Base-by-base conservation (phyloP, 2,888 invertebrate species). In the Macrostomum cliftonense region DNA sequence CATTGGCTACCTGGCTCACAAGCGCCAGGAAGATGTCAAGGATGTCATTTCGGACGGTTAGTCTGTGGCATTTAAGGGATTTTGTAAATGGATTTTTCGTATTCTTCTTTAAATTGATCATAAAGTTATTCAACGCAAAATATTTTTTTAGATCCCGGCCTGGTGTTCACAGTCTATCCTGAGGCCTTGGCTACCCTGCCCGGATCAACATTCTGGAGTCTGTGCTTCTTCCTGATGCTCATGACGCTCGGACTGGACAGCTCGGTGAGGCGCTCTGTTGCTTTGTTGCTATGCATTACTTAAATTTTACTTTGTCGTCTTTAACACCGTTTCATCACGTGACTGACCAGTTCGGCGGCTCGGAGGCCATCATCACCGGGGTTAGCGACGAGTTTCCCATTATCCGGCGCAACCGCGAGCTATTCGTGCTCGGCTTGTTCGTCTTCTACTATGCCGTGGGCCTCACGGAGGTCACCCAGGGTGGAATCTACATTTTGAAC, bases 171-270 rank as follows among this genome's bases (percentile, higher is more conserved):
- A 49, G 93, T 91, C 1, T 95, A 95, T 71, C 93, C 93, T 0
- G 91, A 91, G n/a, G 95, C 95, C 11, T 86, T 97, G 51, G 88
- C 93, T 1, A 91, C 91, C 1, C 88, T 97, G 84, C 93, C 93
- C 0, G 88, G 86, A 0, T 88, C 91, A 44, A 86, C 87, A 12
- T 87, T 93, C 70, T 95, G 93, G 91, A 84, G 93, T 0, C 71
- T 95, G 45, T 87, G 95, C 63, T 97, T 95, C 74, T 97, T 97
- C 67, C 84, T 95, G 81, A 97, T 95, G 95, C 74, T 95, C 49
- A 77, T 95, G n/a, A 95, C 95, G 0, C 76, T 95, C 17, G 95
- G 95, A 12, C 73, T 95, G 59, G 95, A 95, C 73, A 93, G 91
- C 69, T 95, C 93, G 65, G 95, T 95, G 74, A 75, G 76, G 73